Evolutionary conservation across 2,113 vertebrate species (phyloP).

Genomic region (Ploceus nigricollis): DNA sequence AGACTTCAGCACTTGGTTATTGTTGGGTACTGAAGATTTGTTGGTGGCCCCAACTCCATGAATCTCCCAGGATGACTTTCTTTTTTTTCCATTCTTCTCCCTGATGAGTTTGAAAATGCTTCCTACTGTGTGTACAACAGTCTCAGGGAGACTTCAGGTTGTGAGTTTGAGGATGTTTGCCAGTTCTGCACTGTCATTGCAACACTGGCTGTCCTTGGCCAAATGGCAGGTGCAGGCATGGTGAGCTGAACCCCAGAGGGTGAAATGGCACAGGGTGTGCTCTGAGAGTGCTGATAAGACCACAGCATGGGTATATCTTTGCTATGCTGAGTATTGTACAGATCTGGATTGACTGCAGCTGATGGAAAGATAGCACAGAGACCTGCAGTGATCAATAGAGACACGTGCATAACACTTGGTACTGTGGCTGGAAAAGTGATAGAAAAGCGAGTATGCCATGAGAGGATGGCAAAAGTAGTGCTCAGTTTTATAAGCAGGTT

Average conservation of each 20-base stretch:
- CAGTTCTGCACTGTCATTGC: accelerated
- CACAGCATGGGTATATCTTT: background rate
- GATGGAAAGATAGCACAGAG: background rate
- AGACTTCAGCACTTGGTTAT: background rate
- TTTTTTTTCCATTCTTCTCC: background rate
- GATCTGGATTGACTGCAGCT: background rate
- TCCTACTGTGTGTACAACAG: background rate
- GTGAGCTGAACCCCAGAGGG: background rate
- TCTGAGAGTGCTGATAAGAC: background rate
- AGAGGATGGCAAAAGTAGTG: background rate
- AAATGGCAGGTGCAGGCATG: background rate
- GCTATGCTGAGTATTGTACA: background rate
- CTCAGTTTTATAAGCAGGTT: background rate
- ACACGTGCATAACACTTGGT: too few species aligned
- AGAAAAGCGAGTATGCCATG: background rate
- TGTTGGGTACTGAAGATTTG: background rate
- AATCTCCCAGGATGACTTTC: background rate
- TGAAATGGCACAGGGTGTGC: background rate
- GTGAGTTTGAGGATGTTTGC: background rate
- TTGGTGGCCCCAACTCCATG: background rate
- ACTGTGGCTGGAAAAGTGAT: background rate
- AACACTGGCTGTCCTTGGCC: background rate
- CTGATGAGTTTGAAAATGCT: background rate
- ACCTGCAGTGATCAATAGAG: background rate
- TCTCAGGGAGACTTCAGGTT: background rate